A percentile compares a stretch with the other conserved stretches of the same genome.
Evolutionary conservation across 2,888 invertebrate species (phyloP).

Genomic region (Patella ulyssiponensis): DNA sequence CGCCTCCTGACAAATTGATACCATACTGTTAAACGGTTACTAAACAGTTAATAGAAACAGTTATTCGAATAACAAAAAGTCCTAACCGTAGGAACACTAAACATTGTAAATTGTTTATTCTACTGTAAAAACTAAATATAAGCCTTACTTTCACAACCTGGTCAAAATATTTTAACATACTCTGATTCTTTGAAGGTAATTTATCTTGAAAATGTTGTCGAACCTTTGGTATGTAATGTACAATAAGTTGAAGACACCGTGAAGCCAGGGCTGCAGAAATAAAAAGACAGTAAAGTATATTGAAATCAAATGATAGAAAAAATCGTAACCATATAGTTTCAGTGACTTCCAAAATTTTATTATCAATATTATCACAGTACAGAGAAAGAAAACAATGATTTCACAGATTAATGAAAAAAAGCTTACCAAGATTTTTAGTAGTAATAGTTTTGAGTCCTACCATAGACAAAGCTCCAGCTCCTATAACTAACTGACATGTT

Average conservation of each 20-base stretch:
- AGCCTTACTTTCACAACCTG: conserved; percentile 66
- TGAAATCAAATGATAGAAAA: not conserved
- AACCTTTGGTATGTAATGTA: conserved; percentile 76
- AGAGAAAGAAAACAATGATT: too few relatives aligned
- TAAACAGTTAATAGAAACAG: too few relatives aligned
- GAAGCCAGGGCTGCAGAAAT: conserved; percentile 71
- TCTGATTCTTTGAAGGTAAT: conserved; percentile 66
- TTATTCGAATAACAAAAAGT: too few relatives aligned
- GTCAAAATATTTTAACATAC: conserved; percentile 73
- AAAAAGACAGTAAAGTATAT: not conserved
- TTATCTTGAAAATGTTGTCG: conserved; percentile 70
- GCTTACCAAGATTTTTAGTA: conserved; percentile 86
- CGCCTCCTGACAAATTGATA: too few relatives aligned
- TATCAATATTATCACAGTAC: too few relatives aligned
- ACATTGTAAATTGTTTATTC: too few relatives aligned
- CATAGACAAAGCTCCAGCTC: conserved; percentile 95
- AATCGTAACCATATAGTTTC: too few relatives aligned
- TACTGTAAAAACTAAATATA: too few relatives aligned
- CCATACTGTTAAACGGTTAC: too few relatives aligned
- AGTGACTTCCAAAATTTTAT: too few relatives aligned
- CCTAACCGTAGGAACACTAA: too few relatives aligned
- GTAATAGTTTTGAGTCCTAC: conserved; percentile 83
- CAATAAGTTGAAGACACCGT: conserved; percentile 74
- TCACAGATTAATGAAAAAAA: too few relatives aligned
- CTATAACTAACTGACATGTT: conserved; percentile 91